phyloP scores from a whole-genome alignment of 1,140 invertebrate species.

The Oryctes rhinoceros region DNA sequence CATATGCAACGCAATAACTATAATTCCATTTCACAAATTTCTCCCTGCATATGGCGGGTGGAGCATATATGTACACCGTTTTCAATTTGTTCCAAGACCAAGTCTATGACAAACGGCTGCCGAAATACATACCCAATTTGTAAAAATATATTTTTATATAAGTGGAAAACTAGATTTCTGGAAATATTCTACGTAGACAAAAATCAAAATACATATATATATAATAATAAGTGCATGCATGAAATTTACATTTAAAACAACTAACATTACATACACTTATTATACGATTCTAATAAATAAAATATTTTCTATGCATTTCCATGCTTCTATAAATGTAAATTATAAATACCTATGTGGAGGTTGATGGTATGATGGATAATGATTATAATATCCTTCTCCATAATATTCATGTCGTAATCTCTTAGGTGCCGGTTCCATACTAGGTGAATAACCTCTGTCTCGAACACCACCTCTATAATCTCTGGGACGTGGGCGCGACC shows the following conservation, averaged over 20 bases:
- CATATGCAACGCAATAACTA: no score
- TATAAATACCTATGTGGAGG: slow-evolving; percentile 56
- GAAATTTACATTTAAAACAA: no score
- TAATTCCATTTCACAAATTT: no score
- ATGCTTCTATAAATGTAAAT: slow-evolving; percentile 23
- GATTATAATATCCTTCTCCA: slow-evolving; percentile 66
- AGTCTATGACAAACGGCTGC: no score
- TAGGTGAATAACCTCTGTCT: slow-evolving; percentile 76
- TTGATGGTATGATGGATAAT: slow-evolving; percentile 64
- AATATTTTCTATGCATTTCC: neutral
- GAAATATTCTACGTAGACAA: neutral
- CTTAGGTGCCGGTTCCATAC: slow-evolving; percentile 83
- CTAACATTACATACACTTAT: no score
- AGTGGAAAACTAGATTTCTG: neutral
- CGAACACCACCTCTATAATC: slow-evolving; percentile 71
- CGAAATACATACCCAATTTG: no score
- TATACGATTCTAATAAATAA: slow-evolving; percentile 2
- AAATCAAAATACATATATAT: no score
- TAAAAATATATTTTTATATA: no score
- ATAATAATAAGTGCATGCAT: no score
- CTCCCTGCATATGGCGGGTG: no score
- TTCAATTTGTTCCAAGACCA: no score
- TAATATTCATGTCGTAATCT: slow-evolving; percentile 77
- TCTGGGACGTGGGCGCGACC: slow-evolving; percentile 66
- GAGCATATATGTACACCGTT: no score